phyloP scores from a whole-genome alignment of 2,888 invertebrate species.

The Drosophila leonis region DNA sequence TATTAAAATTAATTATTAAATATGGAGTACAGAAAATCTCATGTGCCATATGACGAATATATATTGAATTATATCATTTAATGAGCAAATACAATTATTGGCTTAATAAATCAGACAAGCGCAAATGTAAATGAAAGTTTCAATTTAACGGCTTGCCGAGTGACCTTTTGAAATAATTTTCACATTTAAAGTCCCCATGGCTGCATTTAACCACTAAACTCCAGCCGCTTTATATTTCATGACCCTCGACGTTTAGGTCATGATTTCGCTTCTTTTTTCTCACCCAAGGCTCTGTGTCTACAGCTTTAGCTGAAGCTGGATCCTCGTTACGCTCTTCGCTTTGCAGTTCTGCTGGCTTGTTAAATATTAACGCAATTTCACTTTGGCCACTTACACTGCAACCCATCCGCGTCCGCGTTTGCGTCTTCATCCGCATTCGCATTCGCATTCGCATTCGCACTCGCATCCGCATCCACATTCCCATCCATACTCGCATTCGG shows the following conservation, averaged over 20 bases:
- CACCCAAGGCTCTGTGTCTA: constrained; percentile 27
- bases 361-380: constrained; percentile 81
- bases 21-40: constrained; percentile 1
- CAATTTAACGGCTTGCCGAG: neutral
- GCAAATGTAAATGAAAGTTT: constrained; percentile 9
- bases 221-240: constrained; percentile 25
- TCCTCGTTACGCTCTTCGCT: constrained; percentile 49
- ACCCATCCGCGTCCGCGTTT: constrained; percentile 45
- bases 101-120: constrained; percentile 12
- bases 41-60: neutral
- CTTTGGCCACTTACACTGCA: constrained; percentile 78
- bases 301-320: constrained; percentile 9
- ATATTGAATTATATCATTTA: constrained; percentile 23
- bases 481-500: constrained; percentile 16
- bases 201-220: constrained; percentile 9
- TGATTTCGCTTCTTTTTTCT: constrained; percentile 43
- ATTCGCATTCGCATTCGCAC: neutral
- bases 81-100: constrained; percentile 26
- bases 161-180: constrained; percentile 14
- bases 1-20: constrained; percentile 12
- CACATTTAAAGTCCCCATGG: constrained; percentile 26
- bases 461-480: no score
- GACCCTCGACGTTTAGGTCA: constrained; percentile 39
- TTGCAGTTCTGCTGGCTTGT: constrained; percentile 67
- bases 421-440: constrained; percentile 18